A percentile compares a stretch with the other conserved stretches of the same genome.
These are phyloP conservation scores for Azorinus chamasolen DNA, from an alignment of 2,888 invertebrate species.

Conservation along the genomic window DNA sequence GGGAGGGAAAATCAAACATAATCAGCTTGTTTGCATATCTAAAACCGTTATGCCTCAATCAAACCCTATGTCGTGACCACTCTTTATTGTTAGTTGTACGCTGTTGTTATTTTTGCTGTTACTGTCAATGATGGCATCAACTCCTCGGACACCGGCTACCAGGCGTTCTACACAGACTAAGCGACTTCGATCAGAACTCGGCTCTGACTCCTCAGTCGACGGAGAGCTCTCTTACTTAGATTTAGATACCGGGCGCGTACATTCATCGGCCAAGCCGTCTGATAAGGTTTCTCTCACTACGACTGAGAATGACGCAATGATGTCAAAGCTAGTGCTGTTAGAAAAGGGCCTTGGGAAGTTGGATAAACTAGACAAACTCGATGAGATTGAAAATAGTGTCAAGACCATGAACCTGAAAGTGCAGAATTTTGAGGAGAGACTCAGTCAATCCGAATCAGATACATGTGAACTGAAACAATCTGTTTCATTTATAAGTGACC, in stretches of 20 bases:
- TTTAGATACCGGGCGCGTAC: neutral
- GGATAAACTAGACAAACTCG: neutral
- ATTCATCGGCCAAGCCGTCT: neutral
- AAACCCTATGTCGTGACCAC: too few relatives aligned
- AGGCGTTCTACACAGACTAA: too few relatives aligned
- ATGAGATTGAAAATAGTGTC: neutral
- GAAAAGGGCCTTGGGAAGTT: neutral
- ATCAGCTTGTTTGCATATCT: too few relatives aligned
- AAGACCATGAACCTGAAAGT: neutral
- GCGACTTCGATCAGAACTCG: too few relatives aligned
- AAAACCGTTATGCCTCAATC: too few relatives aligned
- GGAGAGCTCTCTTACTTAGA: neutral
- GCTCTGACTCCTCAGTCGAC: too few relatives aligned
- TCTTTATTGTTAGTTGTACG: too few relatives aligned
- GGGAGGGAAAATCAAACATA: too few relatives aligned
- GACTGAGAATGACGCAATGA: neutral
- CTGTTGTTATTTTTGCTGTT: too few relatives aligned
- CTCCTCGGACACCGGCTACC: too few relatives aligned
- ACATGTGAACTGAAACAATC: neutral
- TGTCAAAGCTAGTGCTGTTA: neutral
- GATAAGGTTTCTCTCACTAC: neutral
- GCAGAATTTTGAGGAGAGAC: neutral
- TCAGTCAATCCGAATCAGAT: neutral
- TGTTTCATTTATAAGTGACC: neutral
- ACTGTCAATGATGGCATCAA: too few relatives aligned